These are phyloP conservation scores for Hyposoter didymator DNA, from an alignment of 2,888 invertebrate genomes.

Conservation along the genomic window DNA sequence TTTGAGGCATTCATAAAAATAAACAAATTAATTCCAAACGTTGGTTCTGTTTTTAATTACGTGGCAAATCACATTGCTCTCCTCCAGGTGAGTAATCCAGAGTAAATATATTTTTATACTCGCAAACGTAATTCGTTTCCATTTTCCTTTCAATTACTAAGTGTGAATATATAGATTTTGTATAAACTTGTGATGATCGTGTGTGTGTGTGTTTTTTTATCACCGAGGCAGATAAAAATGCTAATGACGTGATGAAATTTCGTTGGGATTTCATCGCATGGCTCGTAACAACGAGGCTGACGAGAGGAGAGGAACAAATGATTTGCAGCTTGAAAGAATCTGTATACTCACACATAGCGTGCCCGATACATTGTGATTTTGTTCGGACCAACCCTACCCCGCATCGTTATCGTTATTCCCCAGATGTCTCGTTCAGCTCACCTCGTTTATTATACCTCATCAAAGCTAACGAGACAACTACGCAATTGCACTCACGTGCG, in stretches of 20 bases:
- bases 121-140: background rate
- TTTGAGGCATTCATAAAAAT: background rate
- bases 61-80: background rate
- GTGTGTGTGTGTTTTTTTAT: background rate
- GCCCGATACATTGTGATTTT: slow-evolving; percentile 19
- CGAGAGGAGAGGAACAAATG: slow-evolving; percentile 1
- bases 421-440: slow-evolving; percentile 27
- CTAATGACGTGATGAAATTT: slow-evolving; percentile 19
- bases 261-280: slow-evolving; percentile 16
- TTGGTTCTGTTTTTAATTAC: background rate
- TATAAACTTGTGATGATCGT: background rate
- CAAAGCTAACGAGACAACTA: slow-evolving; percentile 55
- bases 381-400: slow-evolving; percentile 39
- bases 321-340: background rate
- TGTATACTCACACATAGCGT: background rate
- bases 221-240: background rate
- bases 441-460: slow-evolving; percentile 56
- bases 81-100: background rate
- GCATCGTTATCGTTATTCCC: slow-evolving; percentile 39
- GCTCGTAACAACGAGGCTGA: slow-evolving; percentile 33
- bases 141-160: background rate
- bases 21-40: background rate
- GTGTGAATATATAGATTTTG: background rate
- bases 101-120: background rate
- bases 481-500: slow-evolving; percentile 46